phyloP scores from a whole-genome alignment of 1,140 invertebrate genomes.

The Hylyphantes graminicola region DNA sequence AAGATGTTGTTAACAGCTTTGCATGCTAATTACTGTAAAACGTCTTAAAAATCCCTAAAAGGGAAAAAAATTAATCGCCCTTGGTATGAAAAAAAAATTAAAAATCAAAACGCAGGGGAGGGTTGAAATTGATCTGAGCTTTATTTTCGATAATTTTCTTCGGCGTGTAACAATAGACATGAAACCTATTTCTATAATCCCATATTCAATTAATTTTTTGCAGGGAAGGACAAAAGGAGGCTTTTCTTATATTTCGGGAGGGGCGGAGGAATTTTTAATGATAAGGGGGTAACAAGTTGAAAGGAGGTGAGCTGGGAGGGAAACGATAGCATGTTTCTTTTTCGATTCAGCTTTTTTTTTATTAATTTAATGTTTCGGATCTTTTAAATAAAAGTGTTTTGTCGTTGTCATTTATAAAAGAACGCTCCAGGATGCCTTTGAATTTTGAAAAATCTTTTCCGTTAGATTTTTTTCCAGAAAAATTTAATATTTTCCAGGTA shows the following conservation, averaged over 20 bases:
- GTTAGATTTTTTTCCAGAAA: no score
- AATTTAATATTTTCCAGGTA: no score
- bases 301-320: constrained; percentile 28
- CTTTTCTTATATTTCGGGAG: constrained; percentile 20
- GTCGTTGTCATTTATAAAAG: no score
- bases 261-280: constrained; percentile 14
- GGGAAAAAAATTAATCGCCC: constrained; percentile 2
- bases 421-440: no score
- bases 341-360: neutral
- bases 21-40: constrained; percentile 59
- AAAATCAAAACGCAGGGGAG: constrained; percentile 32
- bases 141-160: constrained; percentile 59
- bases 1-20: constrained; percentile 60
- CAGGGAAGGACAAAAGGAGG: constrained; percentile 39
- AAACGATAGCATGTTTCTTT: constrained; percentile 20
- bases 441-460: no score
- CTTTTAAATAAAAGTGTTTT: no score
- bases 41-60: constrained; percentile 44
- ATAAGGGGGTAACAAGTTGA: constrained; percentile 56
- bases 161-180: constrained; percentile 37
- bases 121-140: constrained; percentile 49
- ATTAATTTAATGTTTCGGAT: neutral
- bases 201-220: constrained; percentile 59
- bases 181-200: constrained; percentile 58
- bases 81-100: constrained; percentile 29